Base-by-base conservation (phyloP, 2,888 invertebrate species). In the Isotomurus palustris region DNA sequence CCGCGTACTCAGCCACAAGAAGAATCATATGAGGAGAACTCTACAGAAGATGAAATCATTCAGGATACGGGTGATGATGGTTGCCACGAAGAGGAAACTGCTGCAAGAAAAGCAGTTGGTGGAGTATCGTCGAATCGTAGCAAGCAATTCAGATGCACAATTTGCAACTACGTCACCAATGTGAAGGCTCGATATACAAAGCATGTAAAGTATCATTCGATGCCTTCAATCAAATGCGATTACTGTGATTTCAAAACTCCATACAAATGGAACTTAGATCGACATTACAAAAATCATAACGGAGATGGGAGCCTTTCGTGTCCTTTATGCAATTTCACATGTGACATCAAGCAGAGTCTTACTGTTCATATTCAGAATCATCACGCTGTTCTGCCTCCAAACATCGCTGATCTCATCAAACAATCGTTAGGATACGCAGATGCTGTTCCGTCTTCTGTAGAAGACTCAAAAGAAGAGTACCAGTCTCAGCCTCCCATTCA, bases 161-260 rank as follows among this genome's bases (percentile, higher is more conserved):
- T 91, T 77, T 94, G 94, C 78, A 86, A 86, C 71, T 95, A 93
- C 76, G 88, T 88, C 66, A 94, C 93, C 2, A 89, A 91, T 76
- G 88, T 92, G 72, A 86, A 87, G 73, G 87, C 90, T 51, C 83
- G 91, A 58, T 93, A 85, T 74, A 91, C 91, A 58, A 93, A 93
- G 75, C 93, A 93, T 75, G 89, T 92, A 50, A 91, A 91, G 73
- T 91, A 91, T 75, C 92, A 92, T 76, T 88, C 90, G 58, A 91
- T 90, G 88, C 92, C 88, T 71, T 91, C 90, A 87, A 91, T 91
- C 70, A 91, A 92, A 77, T 95, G 94, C 76, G 86, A 86, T 57
- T 85, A 89, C 75, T 95, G 95, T 77, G 91, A 92, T 74, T 95
- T 94, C 75, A 85, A 88, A 64, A 92, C 93, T 19, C 91, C 92